phyloP scores from a whole-genome alignment of 2,113 vertebrate genomes.

The Cololabis saira region DNA sequence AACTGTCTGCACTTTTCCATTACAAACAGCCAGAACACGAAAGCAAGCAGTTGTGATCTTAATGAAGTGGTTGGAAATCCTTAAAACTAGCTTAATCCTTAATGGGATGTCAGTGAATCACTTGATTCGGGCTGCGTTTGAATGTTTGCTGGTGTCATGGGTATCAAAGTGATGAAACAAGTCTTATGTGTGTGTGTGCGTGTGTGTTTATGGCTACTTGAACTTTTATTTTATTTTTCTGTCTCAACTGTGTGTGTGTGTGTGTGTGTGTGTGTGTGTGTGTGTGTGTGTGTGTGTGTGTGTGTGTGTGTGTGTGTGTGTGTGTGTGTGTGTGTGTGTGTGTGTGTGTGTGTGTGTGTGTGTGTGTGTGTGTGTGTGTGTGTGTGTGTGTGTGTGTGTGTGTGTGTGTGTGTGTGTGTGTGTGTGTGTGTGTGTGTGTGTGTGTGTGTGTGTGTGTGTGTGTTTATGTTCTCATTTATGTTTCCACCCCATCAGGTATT shows the following conservation, averaged over 20 bases:
- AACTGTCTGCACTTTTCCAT: slow-evolving; percentile 56
- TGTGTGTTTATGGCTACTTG: not conserved
- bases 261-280: not conserved
- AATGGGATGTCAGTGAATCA: slow-evolving; percentile 54
- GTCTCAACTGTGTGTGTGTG: not conserved
- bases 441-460: not conserved
- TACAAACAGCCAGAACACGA: slow-evolving; percentile 53
- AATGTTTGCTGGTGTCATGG: slow-evolving; percentile 47
- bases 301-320: not conserved
- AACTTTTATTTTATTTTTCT: not conserved
- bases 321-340: not conserved
- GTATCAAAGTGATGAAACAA: slow-evolving; percentile 19
- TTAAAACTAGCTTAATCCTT: slow-evolving; percentile 67
- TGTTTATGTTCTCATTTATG: slow-evolving; percentile 18
- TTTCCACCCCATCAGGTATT: slow-evolving; percentile 82
- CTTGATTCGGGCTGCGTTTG: slow-evolving; percentile 20
- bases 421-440: not conserved
- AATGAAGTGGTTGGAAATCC: slow-evolving; percentile 62
- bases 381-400: not conserved
- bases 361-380: not conserved
- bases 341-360: not conserved
- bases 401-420: not conserved
- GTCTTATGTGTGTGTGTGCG: not conserved
- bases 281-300: not conserved
- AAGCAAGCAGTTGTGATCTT: slow-evolving; percentile 63